Percentiles rank a stretch among this genome's conserved stretches.
These are phyloP conservation scores for Zhengitettix transpicula DNA, from an alignment of 2,888 invertebrate species.

Conservation along the genomic window DNA sequence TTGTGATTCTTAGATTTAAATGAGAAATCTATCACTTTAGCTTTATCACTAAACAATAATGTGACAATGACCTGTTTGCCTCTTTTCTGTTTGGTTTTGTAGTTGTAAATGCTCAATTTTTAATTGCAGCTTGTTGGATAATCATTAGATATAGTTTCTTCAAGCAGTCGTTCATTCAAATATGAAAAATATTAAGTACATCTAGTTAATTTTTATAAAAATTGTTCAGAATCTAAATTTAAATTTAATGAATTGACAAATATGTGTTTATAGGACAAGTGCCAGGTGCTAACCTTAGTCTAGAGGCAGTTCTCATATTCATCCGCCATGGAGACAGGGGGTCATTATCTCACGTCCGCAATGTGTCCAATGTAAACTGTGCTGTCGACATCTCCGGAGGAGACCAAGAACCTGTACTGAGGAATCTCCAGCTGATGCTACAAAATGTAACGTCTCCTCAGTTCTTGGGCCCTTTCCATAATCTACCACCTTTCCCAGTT, in stretches of 20 bases:
- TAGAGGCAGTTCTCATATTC: constrained; percentile 56
- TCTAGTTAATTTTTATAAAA: background rate
- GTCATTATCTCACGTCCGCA: constrained; percentile 65
- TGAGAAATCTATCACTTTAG: too few relatives aligned
- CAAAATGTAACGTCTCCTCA: background rate
- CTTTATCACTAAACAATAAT: too few relatives aligned
- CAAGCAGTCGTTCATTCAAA: too few relatives aligned
- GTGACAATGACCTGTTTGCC: too few relatives aligned
- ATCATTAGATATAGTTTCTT: too few relatives aligned
- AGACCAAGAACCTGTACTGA: background rate
- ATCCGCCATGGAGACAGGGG: constrained; percentile 83
- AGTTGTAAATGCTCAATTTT: too few relatives aligned
- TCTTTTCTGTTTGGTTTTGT: too few relatives aligned
- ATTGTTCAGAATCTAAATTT: background rate
- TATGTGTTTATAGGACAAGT: constrained; percentile 24
- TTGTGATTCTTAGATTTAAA: too few relatives aligned
- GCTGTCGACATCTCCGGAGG: constrained; percentile 29
- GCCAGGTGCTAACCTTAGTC: constrained; percentile 40
- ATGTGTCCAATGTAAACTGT: constrained; percentile 63
- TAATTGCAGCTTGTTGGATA: too few relatives aligned
- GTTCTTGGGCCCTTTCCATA: constrained; percentile 43
- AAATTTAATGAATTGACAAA: background rate
- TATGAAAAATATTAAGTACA: too few relatives aligned
- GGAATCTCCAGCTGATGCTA: background rate
- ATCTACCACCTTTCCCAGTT: constrained; percentile 59